These are phyloP conservation scores for Pseudolaguvia tuberculata DNA, from an alignment of 2,113 vertebrate genomes.

Conservation along the genomic window DNA sequence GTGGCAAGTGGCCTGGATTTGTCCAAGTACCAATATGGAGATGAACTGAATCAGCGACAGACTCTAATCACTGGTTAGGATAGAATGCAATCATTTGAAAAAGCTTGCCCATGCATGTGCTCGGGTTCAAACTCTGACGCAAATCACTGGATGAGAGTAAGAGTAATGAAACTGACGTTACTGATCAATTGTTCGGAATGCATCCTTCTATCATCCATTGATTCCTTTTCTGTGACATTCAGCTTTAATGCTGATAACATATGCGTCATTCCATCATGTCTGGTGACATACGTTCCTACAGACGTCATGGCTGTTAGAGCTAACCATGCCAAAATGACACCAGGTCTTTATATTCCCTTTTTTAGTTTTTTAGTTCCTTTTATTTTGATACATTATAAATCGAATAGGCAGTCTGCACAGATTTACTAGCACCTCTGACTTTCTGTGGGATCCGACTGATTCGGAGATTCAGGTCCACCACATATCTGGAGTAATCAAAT, in stretches of 20 bases:
- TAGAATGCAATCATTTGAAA: slow-evolving; percentile 18
- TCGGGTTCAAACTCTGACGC: background rate
- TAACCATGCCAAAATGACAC: no score
- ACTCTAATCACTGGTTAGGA: slow-evolving; percentile 4
- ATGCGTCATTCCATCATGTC: background rate
- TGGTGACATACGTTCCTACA: slow-evolving; percentile 19
- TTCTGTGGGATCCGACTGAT: background rate
- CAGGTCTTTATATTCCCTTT: no score
- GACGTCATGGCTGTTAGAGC: background rate
- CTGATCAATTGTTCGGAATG: background rate
- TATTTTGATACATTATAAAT: background rate
- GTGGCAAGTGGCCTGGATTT: slow-evolving; percentile 21
- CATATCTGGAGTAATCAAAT: no score
- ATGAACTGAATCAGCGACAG: slow-evolving; percentile 34
- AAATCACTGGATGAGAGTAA: slow-evolving; percentile 1
- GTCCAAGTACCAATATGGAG: slow-evolving; percentile 26
- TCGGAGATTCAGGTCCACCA: background rate
- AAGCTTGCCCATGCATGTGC: background rate
- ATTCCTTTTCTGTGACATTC: slow-evolving; percentile 13
- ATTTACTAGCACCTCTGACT: background rate
- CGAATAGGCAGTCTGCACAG: background rate
- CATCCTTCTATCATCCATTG: slow-evolving; percentile 1
- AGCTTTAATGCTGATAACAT: background rate
- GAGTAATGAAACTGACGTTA: background rate
- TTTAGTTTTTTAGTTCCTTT: no score